A percentile compares a stretch with the other conserved stretches of the same genome.
These are phyloP conservation scores for Parnassius orleans DNA, from an alignment of 2,888 invertebrate genomes.

Conservation along the genomic window DNA sequence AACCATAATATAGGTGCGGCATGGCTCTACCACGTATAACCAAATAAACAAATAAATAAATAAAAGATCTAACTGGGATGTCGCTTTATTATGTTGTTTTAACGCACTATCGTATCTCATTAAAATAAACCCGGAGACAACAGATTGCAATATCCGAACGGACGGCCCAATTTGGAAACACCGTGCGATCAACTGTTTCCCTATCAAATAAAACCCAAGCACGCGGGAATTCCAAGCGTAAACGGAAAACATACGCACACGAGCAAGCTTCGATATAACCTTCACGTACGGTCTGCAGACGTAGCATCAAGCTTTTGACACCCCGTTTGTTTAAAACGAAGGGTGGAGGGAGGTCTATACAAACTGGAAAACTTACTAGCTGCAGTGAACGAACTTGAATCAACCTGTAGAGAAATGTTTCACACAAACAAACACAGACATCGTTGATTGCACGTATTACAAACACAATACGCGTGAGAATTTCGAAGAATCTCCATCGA, in stretches of 20 bases:
- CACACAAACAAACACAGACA: constrained; percentile 41
- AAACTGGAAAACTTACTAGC: constrained; percentile 47
- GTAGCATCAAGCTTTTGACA: constrained; percentile 37
- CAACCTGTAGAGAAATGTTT: constrained; percentile 36
- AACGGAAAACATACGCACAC: constrained; percentile 40
- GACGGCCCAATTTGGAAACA: constrained; percentile 29
- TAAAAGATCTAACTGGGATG: background rate
- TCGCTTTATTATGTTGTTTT: no score
- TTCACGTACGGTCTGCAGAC: constrained; percentile 27
- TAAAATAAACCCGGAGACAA: constrained; percentile 8
- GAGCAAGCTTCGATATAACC: constrained; percentile 26
- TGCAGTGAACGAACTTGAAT: constrained; percentile 35
- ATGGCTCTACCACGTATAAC: background rate
- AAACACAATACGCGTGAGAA: constrained; percentile 42
- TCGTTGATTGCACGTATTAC: constrained; percentile 35
- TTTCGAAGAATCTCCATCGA: constrained; percentile 64
- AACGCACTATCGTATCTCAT: no score
- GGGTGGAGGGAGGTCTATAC: constrained; percentile 39
- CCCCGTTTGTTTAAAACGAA: constrained; percentile 28
- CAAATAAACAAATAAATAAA: background rate
- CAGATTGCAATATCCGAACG: constrained; percentile 14
- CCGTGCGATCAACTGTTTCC: constrained; percentile 37
- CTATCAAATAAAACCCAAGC: constrained; percentile 42
- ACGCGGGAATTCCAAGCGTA: constrained; percentile 43
- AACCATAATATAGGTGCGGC: background rate